Evolutionary conservation across 1,140 invertebrate genomes (phyloP).

Genomic region (Aphaenogaster rudis): DNA sequence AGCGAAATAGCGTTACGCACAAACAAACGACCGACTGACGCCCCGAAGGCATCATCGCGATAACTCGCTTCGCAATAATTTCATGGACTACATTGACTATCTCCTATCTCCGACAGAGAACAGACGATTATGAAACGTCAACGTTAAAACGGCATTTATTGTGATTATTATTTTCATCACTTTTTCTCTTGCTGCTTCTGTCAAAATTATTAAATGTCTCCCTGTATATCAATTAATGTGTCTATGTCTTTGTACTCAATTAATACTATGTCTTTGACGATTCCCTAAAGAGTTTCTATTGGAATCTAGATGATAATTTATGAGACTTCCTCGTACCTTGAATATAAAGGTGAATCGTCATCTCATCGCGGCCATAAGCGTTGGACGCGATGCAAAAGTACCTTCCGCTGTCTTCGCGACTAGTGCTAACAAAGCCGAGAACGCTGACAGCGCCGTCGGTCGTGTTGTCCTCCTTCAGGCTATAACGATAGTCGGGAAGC

Average conservation of each 20-base stretch:
- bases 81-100: constrained; percentile 55
- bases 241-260: neutral
- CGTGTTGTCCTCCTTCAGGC: constrained; percentile 84
- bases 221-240: neutral
- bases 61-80: constrained; percentile 45
- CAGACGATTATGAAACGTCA: constrained; percentile 1
- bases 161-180: constrained; percentile 3
- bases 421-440: constrained; percentile 93
- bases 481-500: constrained; percentile 85
- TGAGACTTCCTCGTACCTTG: constrained; percentile 89
- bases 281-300: neutral
- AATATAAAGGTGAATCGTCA: constrained; percentile 96
- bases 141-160: neutral
- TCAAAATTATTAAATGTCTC: neutral
- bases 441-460: constrained; percentile 93
- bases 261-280: neutral
- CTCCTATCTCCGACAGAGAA: neutral
- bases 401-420: constrained; percentile 94
- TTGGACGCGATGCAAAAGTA: constrained; percentile 96
- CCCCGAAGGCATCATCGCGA: constrained; percentile 60
- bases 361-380: constrained; percentile 96
- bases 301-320: neutral
- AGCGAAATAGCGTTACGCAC: constrained; percentile 40
- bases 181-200: neutral
- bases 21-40: constrained; percentile 57